Base-by-base conservation (phyloP, 2,888 invertebrate genomes). In the Tryphoninae sp. region DNA sequence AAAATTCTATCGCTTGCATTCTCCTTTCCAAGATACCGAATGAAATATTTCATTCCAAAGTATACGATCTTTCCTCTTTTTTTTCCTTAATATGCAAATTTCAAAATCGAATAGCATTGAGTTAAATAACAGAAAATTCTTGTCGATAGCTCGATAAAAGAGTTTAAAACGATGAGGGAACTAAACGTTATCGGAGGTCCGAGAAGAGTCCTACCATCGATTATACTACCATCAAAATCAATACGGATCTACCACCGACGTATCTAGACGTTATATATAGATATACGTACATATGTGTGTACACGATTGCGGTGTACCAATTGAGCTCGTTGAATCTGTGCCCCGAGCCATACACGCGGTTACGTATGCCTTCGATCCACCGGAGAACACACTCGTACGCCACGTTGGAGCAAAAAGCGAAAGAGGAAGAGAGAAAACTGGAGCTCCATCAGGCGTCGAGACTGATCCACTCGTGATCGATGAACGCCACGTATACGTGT, bases 281-380 rank as follows among this genome's bases (percentile, higher is more conserved):
- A 33, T n/a, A 42, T 26, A 67, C 11, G 22, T 68, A 4, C 42
- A n/a, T 45, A 3, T 13, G 42, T 23, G 13, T 9, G 23, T 6
- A 49, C 19, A 55, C 7, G 16, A 13, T 13, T 9, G 40, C 61
- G 53, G 87, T 87, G 88, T 87, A 87, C 87, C 90, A 91, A 91
- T 91, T 91, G 91, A 91, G 91, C 91, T 91, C 89, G 90, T 91
- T 91, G 91, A 91, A 91, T 91, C 91, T 88, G 89, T 91, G 89
- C 91, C 89, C 87, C 89, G 89, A 90, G 89, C 89, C 90, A 33
- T 33, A 33, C 33, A 90, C 89, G 89, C 90, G 89, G 89, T 90
- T 89, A 89, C 88, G 88, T 87, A 87, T 86, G 86, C 83, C 84
- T 85, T 85, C 84, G 81, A 80, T 82, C 80, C 76, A 78, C 23